These are phyloP conservation scores for Malthinus flaveolus DNA, from an alignment of 2,888 invertebrate genomes.

Conservation along the genomic window DNA sequence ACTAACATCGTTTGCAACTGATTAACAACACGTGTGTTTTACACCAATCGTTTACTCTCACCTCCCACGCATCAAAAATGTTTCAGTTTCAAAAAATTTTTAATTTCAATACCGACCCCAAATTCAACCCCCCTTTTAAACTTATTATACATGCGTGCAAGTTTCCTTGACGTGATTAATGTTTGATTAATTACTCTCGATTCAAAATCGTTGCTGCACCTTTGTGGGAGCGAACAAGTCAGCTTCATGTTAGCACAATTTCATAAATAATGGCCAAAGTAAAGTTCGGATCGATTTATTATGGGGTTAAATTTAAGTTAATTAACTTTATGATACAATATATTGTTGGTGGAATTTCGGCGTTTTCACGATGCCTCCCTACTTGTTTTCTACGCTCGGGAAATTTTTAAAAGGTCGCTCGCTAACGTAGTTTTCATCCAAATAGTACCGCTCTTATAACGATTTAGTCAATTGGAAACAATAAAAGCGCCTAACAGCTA, in stretches of 20 bases:
- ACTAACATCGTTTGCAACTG: neutral
- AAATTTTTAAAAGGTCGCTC: too few relatives aligned
- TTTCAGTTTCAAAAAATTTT: slow-evolving; percentile 21
- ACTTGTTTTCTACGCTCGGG: too few relatives aligned
- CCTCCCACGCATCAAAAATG: slow-evolving; percentile 1
- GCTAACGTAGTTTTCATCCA: too few relatives aligned
- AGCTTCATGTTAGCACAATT: slow-evolving; percentile 18
- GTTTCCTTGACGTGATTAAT: slow-evolving; percentile 44
- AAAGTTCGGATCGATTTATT: too few relatives aligned
- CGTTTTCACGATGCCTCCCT: too few relatives aligned
- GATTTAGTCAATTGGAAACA: too few relatives aligned
- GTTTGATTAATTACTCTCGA: slow-evolving; percentile 44
- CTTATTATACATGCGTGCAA: slow-evolving; percentile 37
- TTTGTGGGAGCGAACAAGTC: slow-evolving; percentile 25
- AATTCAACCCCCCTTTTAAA: slow-evolving; percentile 28
- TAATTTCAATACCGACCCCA: slow-evolving; percentile 33
- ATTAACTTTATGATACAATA: too few relatives aligned
- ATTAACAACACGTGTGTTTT: neutral
- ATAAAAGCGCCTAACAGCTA: too few relatives aligned
- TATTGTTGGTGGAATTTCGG: too few relatives aligned
- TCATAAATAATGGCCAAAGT: slow-evolving; percentile 17
- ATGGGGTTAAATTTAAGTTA: too few relatives aligned
- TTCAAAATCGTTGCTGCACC: slow-evolving; percentile 29
- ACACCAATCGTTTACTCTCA: slow-evolving; percentile 1
- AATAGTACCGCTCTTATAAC: too few relatives aligned